These are phyloP conservation scores for Saccopteryx leptura DNA, from an alignment of 2,113 vertebrate genomes.

Conservation along the genomic window DNA sequence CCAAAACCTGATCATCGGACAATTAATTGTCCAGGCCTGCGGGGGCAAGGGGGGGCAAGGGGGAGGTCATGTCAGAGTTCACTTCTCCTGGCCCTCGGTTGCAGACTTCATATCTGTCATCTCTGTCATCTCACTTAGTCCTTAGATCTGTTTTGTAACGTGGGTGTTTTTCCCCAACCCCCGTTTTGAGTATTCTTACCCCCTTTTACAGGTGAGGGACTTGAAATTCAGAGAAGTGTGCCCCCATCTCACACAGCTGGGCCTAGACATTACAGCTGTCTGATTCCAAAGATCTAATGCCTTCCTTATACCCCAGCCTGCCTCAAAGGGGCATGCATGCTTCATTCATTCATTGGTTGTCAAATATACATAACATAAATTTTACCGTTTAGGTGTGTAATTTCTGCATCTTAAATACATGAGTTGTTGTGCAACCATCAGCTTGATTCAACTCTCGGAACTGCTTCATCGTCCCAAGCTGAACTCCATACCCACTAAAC, in stretches of 20 bases:
- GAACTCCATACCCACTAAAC: background rate
- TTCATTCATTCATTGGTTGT: background rate
- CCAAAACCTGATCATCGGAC: background rate
- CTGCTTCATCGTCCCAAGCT: background rate
- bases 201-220: background rate
- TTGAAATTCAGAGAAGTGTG: background rate
- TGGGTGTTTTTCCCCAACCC: background rate
- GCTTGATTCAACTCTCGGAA: background rate
- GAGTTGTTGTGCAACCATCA: background rate
- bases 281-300: background rate
- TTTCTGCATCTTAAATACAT: background rate
- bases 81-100: slow-evolving; percentile 7
- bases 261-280: background rate
- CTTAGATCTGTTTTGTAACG: background rate
- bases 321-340: background rate
- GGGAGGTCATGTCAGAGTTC: background rate
- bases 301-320: background rate
- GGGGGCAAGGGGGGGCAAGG: background rate
- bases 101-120: background rate
- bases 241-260: background rate
- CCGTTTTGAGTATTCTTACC: background rate
- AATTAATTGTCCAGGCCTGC: background rate
- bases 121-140: background rate
- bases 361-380: background rate
- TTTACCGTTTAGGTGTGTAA: background rate